Evolutionary conservation across 2,113 vertebrate genomes (phyloP), one percentile per base, ranked within the genome.

Genomic region (Tylochromis polylepis): DNA sequence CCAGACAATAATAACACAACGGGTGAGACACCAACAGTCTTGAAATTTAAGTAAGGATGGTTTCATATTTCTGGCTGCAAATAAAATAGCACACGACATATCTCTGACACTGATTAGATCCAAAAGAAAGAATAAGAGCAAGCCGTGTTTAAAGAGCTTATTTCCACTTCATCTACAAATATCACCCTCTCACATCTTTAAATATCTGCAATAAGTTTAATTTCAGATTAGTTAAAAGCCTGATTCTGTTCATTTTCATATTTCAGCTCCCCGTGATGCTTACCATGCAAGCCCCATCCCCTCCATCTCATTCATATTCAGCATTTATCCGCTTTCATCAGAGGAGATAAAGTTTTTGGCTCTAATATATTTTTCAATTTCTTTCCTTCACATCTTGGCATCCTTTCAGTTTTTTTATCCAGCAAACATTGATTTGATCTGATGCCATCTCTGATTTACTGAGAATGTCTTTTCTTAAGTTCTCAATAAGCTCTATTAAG

Each of bases 241-340:
- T 51, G 27, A 84, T 65, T 84, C 49, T 78, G 15, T 81, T 92
- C 79, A 83, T 70, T 87, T 70, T 88, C 22, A 84, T 46, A 77
- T 81, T 51, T 77, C n/a, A 70, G 49, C 41, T 80, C 18, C 56
- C 36, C 6, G 11, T n/a, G 56, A 59, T 31, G 84, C 56, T 87
- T 79, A 56, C 31, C 60, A 79, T 85, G 78, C 87, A 46, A 56
- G 60, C 82, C 56, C 27, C 29, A 38, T 55, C 60, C 53, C 60
- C 20, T 55, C 56, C 6, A 29, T 34, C 86, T 89, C 82, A 88
- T 93, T 91, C 75, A 83, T 79, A 89, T 86, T 85, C 87, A 86
- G 29, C 8, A 2, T 84, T 85, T 87, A 83, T 87, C 82, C 8
- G 31, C 84, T 57, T 83, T 86, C 34, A 86, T 87, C 65, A 43